Percentiles rank a stretch among this genome's conserved stretches.
phyloP scores from a whole-genome alignment of 1,140 invertebrate species.

The Hermatobates lingyangjiaoensis region DNA sequence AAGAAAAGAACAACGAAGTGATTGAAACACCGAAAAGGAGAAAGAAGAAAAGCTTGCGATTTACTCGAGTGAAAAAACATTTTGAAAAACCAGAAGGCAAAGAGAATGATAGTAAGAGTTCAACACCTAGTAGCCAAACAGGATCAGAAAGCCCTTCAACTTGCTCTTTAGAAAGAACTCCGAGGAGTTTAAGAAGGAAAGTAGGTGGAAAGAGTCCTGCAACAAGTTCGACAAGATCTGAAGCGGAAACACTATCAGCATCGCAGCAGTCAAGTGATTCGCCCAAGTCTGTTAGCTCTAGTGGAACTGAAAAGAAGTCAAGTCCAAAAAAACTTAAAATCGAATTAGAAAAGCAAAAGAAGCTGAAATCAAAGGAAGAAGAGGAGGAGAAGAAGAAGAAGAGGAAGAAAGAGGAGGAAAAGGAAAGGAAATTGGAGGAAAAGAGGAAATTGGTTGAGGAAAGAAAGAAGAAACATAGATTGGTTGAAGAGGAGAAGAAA shows the following conservation, averaged over 20 bases:
- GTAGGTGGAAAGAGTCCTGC: too few relatives aligned
- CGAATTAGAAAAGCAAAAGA: background rate
- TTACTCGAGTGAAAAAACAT: background rate
- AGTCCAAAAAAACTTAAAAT: too few relatives aligned
- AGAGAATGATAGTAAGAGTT: background rate
- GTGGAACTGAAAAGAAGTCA: too few relatives aligned
- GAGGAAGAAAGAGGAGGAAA: constrained; percentile 2
- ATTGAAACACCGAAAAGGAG: background rate
- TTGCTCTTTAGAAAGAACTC: too few relatives aligned
- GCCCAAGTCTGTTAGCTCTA: too few relatives aligned
- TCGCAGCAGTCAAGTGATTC: too few relatives aligned
- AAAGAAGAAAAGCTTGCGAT: background rate
- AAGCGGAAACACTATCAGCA: too few relatives aligned
- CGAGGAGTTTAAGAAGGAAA: too few relatives aligned
- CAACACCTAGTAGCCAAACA: too few relatives aligned
- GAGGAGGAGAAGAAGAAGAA: background rate
- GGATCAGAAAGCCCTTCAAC: too few relatives aligned
- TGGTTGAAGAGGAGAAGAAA: constrained; percentile 1
- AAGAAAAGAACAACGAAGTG: background rate
- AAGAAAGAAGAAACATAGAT: background rate
- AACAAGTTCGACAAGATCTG: too few relatives aligned
- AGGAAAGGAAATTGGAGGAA: background rate
- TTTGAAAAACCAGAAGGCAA: background rate
- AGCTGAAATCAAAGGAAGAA: background rate
- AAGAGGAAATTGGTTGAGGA: background rate